These are phyloP conservation scores for Podarcis siculus DNA, from an alignment of 2,797 vertebrate genomes.

Conservation along the genomic window DNA sequence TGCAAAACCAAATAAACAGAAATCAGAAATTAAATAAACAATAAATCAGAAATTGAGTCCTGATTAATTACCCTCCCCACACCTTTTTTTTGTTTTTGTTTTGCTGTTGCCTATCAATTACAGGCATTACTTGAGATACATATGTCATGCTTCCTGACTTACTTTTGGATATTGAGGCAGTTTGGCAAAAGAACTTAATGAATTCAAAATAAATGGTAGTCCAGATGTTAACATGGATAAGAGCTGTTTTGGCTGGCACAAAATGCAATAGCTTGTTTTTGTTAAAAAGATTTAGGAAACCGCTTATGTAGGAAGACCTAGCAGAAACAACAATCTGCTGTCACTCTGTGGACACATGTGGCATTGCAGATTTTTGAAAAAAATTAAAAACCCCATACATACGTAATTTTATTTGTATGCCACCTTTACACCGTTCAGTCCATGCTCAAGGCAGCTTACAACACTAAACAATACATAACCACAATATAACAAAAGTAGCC, in stretches of 20 bases:
- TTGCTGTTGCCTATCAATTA: background rate
- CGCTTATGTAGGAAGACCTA: rapidly evolving
- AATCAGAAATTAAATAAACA: no score
- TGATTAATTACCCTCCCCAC: background rate
- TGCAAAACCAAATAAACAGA: no score
- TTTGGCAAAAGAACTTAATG: background rate
- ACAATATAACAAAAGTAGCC: no score
- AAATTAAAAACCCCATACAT: no score
- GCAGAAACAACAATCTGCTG: slow-evolving; percentile 25
- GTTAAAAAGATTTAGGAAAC: background rate
- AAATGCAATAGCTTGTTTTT: background rate
- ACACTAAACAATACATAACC: no score
- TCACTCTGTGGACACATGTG: slow-evolving; percentile 49
- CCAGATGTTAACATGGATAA: slow-evolving; percentile 1
- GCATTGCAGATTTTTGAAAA: background rate
- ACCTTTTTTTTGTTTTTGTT: background rate
- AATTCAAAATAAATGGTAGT: background rate
- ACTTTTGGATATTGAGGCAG: background rate
- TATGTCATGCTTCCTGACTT: background rate
- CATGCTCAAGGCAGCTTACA: no score
- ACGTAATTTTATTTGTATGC: no score
- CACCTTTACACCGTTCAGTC: no score
- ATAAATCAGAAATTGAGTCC: no score
- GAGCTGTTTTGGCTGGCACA: background rate
- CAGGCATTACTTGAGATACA: background rate